Conservation (phyloP, 2,888 invertebrate genomes). For the Opisthograptis luteolata region DNA sequence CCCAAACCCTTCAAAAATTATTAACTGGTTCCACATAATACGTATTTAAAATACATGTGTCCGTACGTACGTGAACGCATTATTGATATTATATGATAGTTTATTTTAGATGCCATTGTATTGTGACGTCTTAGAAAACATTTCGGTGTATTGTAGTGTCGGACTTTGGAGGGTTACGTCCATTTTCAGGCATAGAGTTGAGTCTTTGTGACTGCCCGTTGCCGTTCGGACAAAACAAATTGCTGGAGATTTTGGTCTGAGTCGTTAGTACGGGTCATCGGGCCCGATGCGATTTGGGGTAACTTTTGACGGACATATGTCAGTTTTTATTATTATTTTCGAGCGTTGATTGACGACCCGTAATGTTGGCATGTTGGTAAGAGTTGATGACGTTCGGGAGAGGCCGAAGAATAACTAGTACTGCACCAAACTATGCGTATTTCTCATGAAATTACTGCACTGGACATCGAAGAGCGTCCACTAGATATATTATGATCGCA, state of each 20-base stretch:
- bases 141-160: conserved; percentile 31
- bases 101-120: conserved; percentile 74
- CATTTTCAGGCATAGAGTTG: conserved; percentile 39
- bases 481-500: too few relatives aligned
- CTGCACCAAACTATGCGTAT: background rate
- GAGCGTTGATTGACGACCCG: conserved; percentile 70
- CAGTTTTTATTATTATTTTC: conserved; percentile 69
- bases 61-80: conserved; percentile 71
- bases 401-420: background rate
- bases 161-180: conserved; percentile 20
- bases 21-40: conserved; percentile 81
- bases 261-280: conserved; percentile 82
- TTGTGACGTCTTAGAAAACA: conserved; percentile 54
- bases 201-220: conserved; percentile 41
- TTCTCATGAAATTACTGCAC: too few relatives aligned
- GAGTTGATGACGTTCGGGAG: conserved; percentile 1
- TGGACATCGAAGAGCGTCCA: too few relatives aligned
- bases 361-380: conserved; percentile 28
- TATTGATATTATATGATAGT: conserved; percentile 84
- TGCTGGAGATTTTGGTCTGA: conserved; percentile 76
- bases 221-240: conserved; percentile 41
- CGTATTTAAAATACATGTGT: conserved; percentile 83
- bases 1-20: conserved; percentile 52
- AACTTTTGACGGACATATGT: conserved; percentile 78
- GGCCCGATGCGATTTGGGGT: conserved; percentile 81